Conservation (phyloP, 2,797 vertebrate genomes). For the Triplophysa yarkandensis region DNA sequence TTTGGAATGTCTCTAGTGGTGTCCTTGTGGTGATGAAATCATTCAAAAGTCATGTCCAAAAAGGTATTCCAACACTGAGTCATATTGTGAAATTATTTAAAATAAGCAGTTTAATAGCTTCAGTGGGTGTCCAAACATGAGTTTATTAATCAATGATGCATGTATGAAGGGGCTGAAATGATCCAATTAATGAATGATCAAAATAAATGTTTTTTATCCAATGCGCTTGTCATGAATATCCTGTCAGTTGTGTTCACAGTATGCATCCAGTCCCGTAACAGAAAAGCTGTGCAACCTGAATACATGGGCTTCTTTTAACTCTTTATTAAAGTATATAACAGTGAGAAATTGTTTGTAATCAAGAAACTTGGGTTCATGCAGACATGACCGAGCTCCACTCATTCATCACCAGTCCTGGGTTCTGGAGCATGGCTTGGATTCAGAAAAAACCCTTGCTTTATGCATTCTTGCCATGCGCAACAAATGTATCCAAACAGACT, state of each 20-base stretch:
- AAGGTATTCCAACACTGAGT: not conserved
- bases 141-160: conserved; percentile 41
- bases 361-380: conserved; percentile 71
- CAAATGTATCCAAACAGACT: conserved; percentile 57
- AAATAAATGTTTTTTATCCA: conserved; percentile 2
- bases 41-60: not conserved
- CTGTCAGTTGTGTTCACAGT: not conserved
- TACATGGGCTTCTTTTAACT: conserved; percentile 71
- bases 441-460: conserved; percentile 49
- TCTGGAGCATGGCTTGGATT: not conserved
- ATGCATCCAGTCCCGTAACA: conserved; percentile 1
- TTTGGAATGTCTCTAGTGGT: no score
- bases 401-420: conserved; percentile 68
- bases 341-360: conserved; percentile 80
- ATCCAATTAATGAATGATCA: conserved; percentile 41
- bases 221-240: conserved; percentile 9
- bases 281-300: conserved; percentile 21
- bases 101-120: conserved; percentile 31
- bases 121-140: conserved; percentile 23
- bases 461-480: conserved; percentile 50
- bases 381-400: conserved; percentile 69
- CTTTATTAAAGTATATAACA: conserved; percentile 77
- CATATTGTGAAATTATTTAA: conserved; percentile 18
- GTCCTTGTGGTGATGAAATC: not conserved
- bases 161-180: conserved; percentile 28